Evolutionary conservation across 1,140 invertebrate genomes (phyloP).

Genomic region (Phymorhynchus buccinoides): DNA sequence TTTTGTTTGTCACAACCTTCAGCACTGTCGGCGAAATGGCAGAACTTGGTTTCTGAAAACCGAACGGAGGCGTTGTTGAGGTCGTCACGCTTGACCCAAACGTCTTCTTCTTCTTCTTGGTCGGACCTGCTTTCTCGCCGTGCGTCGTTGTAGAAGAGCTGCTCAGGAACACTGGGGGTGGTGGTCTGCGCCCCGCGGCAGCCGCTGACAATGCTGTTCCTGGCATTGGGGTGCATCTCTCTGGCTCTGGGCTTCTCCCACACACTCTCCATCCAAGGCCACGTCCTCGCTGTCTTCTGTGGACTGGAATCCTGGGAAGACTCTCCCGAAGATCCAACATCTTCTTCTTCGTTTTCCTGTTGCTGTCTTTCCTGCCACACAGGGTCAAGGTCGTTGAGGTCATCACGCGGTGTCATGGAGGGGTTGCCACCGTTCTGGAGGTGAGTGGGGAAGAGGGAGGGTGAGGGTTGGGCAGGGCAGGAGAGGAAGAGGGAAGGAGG

Average conservation of each 20-base stretch:
- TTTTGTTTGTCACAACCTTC: neutral
- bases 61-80: neutral
- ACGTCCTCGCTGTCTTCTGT: neutral
- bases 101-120: neutral
- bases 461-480: neutral
- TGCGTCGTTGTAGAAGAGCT: no score
- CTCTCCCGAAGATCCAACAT: neutral
- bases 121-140: neutral
- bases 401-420: no score
- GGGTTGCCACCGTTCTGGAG: neutral
- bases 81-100: conserved; percentile 17
- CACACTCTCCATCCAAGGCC: neutral
- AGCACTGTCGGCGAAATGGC: neutral
- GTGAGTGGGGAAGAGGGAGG: neutral
- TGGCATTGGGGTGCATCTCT: conserved; percentile 27
- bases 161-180: neutral
- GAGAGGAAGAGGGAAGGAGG: no score
- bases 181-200: neutral
- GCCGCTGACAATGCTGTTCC: conserved; percentile 31
- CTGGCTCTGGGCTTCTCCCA: neutral
- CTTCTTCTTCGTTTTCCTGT: neutral
- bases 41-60: neutral
- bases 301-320: neutral
- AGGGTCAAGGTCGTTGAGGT: no score
- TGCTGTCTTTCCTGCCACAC: neutral